These are phyloP conservation scores for Acanthurus tractus DNA, from an alignment of 2,797 vertebrate species.

Conservation along the genomic window DNA sequence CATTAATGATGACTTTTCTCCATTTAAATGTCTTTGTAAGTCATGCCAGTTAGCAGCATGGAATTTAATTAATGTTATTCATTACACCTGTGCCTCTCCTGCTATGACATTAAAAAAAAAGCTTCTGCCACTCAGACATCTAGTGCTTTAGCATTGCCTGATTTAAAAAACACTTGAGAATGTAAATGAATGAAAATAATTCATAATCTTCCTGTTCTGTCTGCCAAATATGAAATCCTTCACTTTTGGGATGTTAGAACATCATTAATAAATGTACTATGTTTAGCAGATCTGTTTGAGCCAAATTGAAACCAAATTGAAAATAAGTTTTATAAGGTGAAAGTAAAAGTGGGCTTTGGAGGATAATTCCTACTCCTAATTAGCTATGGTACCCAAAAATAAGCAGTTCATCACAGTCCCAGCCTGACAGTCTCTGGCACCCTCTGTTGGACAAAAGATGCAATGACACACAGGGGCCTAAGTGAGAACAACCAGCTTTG, in stretches of 20 bases:
- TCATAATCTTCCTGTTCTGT: neutral
- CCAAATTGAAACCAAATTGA: neutral
- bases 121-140: neutral
- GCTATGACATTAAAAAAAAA: slow-evolving; percentile 8
- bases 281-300: neutral
- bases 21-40: neutral
- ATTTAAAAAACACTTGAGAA: neutral
- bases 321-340: too few species aligned
- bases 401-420: neutral
- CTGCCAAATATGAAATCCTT: too few species aligned
- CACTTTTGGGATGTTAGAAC: neutral
- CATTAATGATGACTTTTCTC: neutral
- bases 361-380: too few species aligned
- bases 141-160: neutral
- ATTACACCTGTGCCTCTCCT: slow-evolving; percentile 16
- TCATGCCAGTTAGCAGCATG: neutral
- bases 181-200: neutral
- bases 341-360: too few species aligned
- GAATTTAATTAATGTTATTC: slow-evolving; percentile 2
- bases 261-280: neutral
- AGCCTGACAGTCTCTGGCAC: slow-evolving; percentile 12
- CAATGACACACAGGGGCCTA: slow-evolving; percentile 30
- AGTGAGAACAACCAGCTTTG: too few species aligned
- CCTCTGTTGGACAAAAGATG: slow-evolving; percentile 57
- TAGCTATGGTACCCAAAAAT: neutral